A percentile compares a stretch with the other conserved stretches of the same genome.
Evolutionary conservation across 1,140 invertebrate genomes (phyloP).

Genomic region (Rhyzopertha dominica): DNA sequence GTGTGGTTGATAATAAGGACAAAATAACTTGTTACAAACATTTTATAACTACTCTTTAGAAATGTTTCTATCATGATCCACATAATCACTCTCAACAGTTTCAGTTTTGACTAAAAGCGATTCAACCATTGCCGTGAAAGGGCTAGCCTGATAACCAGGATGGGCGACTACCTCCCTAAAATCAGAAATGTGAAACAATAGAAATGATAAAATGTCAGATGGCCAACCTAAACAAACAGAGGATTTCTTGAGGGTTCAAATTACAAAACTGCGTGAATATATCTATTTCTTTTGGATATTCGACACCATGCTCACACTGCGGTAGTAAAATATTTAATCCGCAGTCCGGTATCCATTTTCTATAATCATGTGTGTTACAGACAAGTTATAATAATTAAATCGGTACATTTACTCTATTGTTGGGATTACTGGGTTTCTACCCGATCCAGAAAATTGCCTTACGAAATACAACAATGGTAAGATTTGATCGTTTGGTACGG

Average conservation of each 20-base stretch:
- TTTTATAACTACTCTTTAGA: not conserved
- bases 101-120: slow-evolving; percentile 34
- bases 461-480: slow-evolving; percentile 33
- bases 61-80: slow-evolving; percentile 4
- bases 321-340: slow-evolving; percentile 31
- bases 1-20: not conserved
- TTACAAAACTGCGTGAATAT: slow-evolving; percentile 38
- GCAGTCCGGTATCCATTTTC: slow-evolving; percentile 35
- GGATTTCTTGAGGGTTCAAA: slow-evolving; percentile 31
- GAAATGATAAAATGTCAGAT: slow-evolving; percentile 2
- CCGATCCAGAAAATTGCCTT: slow-evolving; percentile 27
- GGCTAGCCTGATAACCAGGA: slow-evolving; percentile 27
- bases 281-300: slow-evolving; percentile 32
- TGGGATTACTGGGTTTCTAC: slow-evolving; percentile 24
- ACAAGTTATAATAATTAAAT: slow-evolving; percentile 2
- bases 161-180: slow-evolving; percentile 32
- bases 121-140: slow-evolving; percentile 35
- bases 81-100: slow-evolving; percentile 28
- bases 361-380: slow-evolving; percentile 17
- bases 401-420: slow-evolving; percentile 22
- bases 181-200: slow-evolving; percentile 16
- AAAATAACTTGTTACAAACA: not conserved
- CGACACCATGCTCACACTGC: slow-evolving; percentile 22
- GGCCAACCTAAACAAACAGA: slow-evolving; percentile 33
- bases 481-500: slow-evolving; percentile 20